Evolutionary conservation across 1,140 invertebrate genomes (phyloP), one percentile per base, ranked within the genome.

Genomic region (Zaprionus nigranus): DNA sequence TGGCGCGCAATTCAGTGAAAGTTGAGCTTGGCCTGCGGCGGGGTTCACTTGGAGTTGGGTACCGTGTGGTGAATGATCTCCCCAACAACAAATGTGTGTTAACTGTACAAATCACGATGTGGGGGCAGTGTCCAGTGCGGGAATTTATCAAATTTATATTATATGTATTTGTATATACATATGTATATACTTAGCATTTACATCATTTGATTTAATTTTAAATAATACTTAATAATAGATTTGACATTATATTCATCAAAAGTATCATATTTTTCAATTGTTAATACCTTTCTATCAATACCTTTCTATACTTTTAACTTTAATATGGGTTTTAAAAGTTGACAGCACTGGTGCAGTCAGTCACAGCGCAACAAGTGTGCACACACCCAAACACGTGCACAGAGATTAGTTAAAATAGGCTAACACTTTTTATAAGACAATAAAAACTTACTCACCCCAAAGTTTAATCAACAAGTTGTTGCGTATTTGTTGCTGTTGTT

Each of bases 1-100:
- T 69, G 75, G 75, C 75, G 53, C 67, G 75, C 65, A 71, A 77
- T 79, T 74, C 71, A 88, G 84, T 88, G 84, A 88, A 88, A 88
- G 84, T 88, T 88, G 38, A 69, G 51, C 59, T 53, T 51, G 13
- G 46, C 46, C 46, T 51, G 62, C 51, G 15, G 53, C 59, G 53
- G 5, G 12, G 36, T 65, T 54, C 17, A 40, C n/a, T 38, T 38
- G 15, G 51, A 66, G 64, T 62, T 74, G 78, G 64, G 56, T 75
- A 70, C 40, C 78, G 74, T 86, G 79, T 86, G 79, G 77, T 79
- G 83, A 87, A 80, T 78, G 77, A 82, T 46, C 51, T 15, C 34
- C 22, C 9, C n/a, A 11, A 28, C 13, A 26, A 6, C 17, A 46
- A 66, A 72, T 49, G 20, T 24, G 17, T 40, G 54, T 17, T 46